A percentile compares a stretch with the other conserved stretches of the same genome.
Evolutionary conservation across 2,797 vertebrate genomes (phyloP).

Genomic region (Nyctibius grandis): DNA sequence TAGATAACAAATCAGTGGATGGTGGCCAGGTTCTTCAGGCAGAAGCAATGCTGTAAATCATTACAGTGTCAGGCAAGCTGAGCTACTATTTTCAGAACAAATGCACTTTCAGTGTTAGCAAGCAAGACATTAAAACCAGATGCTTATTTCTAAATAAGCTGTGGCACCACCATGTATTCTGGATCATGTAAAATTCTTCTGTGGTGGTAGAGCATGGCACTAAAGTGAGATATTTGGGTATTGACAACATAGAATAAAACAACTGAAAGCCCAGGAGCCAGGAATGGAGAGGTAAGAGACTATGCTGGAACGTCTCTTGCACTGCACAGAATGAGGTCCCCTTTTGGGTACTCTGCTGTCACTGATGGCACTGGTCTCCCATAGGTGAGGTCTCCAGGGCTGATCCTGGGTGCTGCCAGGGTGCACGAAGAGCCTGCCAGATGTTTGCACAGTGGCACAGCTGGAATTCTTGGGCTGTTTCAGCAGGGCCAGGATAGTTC

Average conservation of each 20-base stretch:
- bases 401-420: background rate
- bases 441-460: background rate
- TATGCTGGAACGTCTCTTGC: background rate
- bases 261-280: background rate
- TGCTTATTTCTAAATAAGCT: background rate
- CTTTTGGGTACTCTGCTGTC: background rate
- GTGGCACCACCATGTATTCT: background rate
- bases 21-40: background rate
- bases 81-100: background rate
- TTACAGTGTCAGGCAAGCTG: background rate
- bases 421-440: background rate
- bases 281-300: fast-evolving
- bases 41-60: background rate
- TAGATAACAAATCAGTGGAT: background rate
- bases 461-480: background rate
- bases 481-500: background rate
- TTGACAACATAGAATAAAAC: background rate
- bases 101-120: background rate
- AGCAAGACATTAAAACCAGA: background rate
- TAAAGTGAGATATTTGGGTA: background rate
- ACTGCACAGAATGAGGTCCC: background rate
- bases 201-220: background rate
- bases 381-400: background rate
- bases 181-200: background rate
- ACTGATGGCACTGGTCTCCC: background rate